Base-by-base conservation (phyloP, 2,797 vertebrate species). In the Triplophysa bombifrons region DNA sequence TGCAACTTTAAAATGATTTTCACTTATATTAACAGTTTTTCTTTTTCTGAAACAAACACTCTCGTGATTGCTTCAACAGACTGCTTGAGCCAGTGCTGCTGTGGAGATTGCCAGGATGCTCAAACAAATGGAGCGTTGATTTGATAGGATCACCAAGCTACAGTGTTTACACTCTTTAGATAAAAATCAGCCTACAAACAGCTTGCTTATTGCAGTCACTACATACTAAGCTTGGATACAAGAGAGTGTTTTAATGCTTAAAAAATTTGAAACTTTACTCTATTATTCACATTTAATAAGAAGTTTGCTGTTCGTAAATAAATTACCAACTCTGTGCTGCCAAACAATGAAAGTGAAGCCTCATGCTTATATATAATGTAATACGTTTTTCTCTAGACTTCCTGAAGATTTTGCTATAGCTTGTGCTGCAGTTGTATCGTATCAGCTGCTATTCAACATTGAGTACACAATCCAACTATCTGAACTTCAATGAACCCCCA, bases 381-480 rank as follows among this genome's bases (percentile, higher is more conserved):
- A 8, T 7, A 22, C 64, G 64, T 63, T 41, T 20, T 19, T 65
- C 19, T 65, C 19, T 20, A 3, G 19, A 2, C 3, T 20, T 19
- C 27, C 27, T 50, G 16, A 58, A 20, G 12, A 63, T 41, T 74
- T 50, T 74, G 58, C 17, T 61, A 30, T 74, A 25, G 41, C 30
- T 74, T 50, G 17, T 74, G 22, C 20, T 27, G 3, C 50, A 27
- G 17, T 44, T 61, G 25, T 51, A 6, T 65, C 10, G 12, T 34
- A 46, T 65, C 25, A 20, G 27, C 34, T 19, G 34, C 30, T 34
- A 63, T 74, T 50, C 7, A 64, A 19, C 46, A 34, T 30, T 8
- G 11, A 20, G 17, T 63, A 81, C 71, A 76, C 46, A 75, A 64
- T 34, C 72, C 48, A 64, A 19, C 19, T 3, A 65, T 66, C 10